Evolutionary conservation across 1,140 invertebrate species (phyloP), one percentile per base, ranked within the genome.

Genomic region (Maconellicoccus hirsutus): DNA sequence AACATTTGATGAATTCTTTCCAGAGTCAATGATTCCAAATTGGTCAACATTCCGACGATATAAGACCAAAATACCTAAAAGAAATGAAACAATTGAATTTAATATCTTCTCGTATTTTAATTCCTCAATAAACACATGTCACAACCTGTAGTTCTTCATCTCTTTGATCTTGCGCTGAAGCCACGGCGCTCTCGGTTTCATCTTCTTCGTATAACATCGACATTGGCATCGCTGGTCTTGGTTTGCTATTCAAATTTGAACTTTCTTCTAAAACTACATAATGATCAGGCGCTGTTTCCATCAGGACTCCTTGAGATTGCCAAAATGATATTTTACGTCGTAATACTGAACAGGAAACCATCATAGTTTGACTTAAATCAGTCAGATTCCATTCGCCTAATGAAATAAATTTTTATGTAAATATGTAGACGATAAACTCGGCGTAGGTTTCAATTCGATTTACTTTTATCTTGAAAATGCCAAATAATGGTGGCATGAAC

Each of bases 1-100:
- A 98, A 81, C 93, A 98, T 97, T 76, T 94, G 91, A 80, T 97
- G 94, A 76, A 98, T 98, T 70, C 96, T 82, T 75, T 98, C 94
- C 59, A 98, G 80, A 0, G 94, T 89, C 77, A 98, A 83, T 1
- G 91, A 92, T 75, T 97, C 94, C 71, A 98, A 82, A 83, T 98
- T 98, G 0, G 94, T 95, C 26, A 98, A 80, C 94, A 98, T 97
- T 8, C 94, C 94, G 39, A 95, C 89, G 77, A 97, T 96, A 76
- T 98, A 98, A 0, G 93, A 93, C 94, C 94, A 98, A 76, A 94
- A 94, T 10, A 93, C 91, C 81, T 85, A 74, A 72, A 77, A 79
- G 69, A 74, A 71, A 4, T n/a, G n/a, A 6, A 19, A 61, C 59
- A 61, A 61, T 7, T 61, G 6, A 26, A 69, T 25, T 22, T 69